These are phyloP conservation scores for Chiroxiphia lanceolata DNA, from an alignment of 2,797 vertebrate species.

Conservation along the genomic window DNA sequence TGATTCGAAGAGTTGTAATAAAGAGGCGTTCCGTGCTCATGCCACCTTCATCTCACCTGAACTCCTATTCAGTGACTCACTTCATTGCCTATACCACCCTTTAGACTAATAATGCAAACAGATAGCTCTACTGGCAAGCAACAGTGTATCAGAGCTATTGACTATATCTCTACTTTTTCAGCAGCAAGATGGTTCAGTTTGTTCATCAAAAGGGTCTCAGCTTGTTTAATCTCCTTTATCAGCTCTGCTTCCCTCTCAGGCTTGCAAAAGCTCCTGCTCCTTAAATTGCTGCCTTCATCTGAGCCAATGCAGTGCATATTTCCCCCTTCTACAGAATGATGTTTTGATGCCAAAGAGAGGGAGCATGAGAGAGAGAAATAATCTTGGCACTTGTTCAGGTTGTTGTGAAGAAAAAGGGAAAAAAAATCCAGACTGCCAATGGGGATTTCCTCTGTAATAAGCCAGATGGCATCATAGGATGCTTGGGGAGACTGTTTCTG, in stretches of 20 bases:
- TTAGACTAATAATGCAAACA: conserved; percentile 2
- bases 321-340: neutral
- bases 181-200: conserved; percentile 8
- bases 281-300: conserved; percentile 45
- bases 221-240: conserved; percentile 53
- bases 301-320: conserved; percentile 10
- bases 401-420: conserved; percentile 44
- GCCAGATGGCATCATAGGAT: conserved; percentile 71
- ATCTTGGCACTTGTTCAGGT: conserved; percentile 58
- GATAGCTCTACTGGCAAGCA: neutral
- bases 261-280: conserved; percentile 29
- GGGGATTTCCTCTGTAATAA: conserved; percentile 70
- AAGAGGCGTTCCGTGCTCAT: neutral
- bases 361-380: conserved; percentile 46
- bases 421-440: conserved; percentile 48
- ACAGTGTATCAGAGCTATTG: neutral
- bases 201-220: conserved; percentile 54
- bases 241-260: conserved; percentile 14
- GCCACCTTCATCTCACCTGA: conserved; percentile 28
- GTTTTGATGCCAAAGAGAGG: conserved; percentile 17
- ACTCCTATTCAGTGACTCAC: neutral
- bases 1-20: conserved; percentile 44
- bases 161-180: conserved; percentile 12
- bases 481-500: conserved; percentile 60
- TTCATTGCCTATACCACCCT: neutral